Conservation (phyloP, 2,113 vertebrate species). For the Cebidichthys violaceus region DNA sequence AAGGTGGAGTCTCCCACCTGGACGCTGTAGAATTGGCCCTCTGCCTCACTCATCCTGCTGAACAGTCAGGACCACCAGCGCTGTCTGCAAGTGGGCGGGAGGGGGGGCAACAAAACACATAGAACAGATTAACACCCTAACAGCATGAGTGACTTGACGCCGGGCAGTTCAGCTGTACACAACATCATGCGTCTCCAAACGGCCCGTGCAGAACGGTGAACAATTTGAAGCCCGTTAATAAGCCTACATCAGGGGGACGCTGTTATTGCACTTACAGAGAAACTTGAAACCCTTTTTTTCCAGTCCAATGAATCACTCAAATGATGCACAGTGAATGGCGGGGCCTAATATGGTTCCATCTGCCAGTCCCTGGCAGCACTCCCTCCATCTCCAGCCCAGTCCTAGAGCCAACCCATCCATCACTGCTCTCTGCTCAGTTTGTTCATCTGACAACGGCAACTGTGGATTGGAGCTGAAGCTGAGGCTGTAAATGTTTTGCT, state of each 20-base stretch:
- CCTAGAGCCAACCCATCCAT: conserved; percentile 22
- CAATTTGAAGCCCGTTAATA: not conserved
- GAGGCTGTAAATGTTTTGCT: conserved; percentile 36
- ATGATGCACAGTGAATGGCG: conserved; percentile 21
- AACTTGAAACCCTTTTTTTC: conserved; percentile 5
- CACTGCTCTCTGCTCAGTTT: conserved; percentile 21
- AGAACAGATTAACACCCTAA: conserved; percentile 71
- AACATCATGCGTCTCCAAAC: not conserved
- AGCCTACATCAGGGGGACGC: not conserved
- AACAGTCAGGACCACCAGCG: conserved; percentile 74
- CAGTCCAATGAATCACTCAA: conserved; percentile 12
- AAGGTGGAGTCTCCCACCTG: conserved; percentile 99
- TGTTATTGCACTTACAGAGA: not conserved
- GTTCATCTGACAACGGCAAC: conserved; percentile 32
- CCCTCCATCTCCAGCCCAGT: conserved; percentile 38
- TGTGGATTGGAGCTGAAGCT: conserved; percentile 23
- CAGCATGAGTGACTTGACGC: not conserved
- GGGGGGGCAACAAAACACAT: conserved; percentile 7
- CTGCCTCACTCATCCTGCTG: conserved; percentile 94
- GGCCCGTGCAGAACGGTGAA: not conserved
- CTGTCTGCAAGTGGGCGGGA: no score
- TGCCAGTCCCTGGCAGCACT: conserved; percentile 43
- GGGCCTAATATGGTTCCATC: conserved; percentile 48
- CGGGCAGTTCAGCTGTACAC: not conserved
- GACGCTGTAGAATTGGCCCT: conserved; percentile 95